These are phyloP conservation scores for Papilio polyxenes DNA, from an alignment of 1,140 invertebrate species.

Conservation along the genomic window DNA sequence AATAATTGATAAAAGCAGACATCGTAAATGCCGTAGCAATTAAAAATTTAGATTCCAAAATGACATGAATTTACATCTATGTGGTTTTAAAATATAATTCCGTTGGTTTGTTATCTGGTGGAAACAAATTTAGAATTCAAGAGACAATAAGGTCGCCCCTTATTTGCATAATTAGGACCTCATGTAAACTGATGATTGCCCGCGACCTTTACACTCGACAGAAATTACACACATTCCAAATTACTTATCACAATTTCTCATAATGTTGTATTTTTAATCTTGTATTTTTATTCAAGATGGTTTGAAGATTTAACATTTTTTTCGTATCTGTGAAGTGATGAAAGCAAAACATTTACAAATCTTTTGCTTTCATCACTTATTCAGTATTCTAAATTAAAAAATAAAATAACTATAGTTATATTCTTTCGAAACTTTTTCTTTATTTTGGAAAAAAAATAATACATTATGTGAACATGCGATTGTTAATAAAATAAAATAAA, in stretches of 20 bases:
- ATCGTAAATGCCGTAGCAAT: neutral
- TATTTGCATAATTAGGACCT: conserved; percentile 12
- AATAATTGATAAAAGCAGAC: neutral
- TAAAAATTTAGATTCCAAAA: neutral
- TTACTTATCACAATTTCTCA: neutral
- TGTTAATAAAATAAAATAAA: too few relatives aligned
- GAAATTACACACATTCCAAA: neutral
- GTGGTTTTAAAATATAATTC: neutral
- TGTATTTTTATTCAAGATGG: neutral
- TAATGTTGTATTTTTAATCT: too few relatives aligned
- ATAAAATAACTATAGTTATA: too few relatives aligned
- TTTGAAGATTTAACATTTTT: neutral
- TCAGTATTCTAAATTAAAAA: too few relatives aligned
- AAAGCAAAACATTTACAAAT: too few relatives aligned
- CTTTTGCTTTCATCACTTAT: too few relatives aligned
- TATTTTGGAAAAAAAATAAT: too few relatives aligned
- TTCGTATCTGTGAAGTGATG: neutral
- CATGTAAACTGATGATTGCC: neutral
- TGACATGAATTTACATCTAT: neutral
- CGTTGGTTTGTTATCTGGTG: neutral
- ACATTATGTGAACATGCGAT: too few relatives aligned
- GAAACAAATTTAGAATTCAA: neutral
- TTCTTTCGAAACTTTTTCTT: too few relatives aligned
- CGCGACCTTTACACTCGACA: neutral
- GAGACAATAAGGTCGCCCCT: neutral